Evolutionary conservation across 2,888 invertebrate genomes (phyloP).

Genomic region (Helleia helle): DNA sequence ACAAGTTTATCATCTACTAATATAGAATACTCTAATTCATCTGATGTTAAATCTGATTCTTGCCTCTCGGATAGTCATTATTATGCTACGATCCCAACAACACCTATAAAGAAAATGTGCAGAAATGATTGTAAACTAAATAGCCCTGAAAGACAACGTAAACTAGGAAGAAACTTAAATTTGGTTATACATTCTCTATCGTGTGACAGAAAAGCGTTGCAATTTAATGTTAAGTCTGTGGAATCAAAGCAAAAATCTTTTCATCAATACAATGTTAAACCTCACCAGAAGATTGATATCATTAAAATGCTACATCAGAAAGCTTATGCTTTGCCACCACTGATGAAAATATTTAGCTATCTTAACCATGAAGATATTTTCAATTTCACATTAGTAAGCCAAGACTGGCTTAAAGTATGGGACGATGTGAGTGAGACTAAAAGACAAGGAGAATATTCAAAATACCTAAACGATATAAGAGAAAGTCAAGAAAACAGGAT

Average conservation of each 20-base stretch:
- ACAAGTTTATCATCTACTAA: conserved; percentile 21
- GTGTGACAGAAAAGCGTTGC: conserved; percentile 44
- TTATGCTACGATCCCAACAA: conserved; percentile 41
- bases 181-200: conserved; percentile 53
- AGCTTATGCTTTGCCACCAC: conserved; percentile 37
- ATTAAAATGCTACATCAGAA: conserved; percentile 42
- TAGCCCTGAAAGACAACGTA: conserved; percentile 35
- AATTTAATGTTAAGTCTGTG: conserved; percentile 19
- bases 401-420: conserved; percentile 48
- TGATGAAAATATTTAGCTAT: conserved; percentile 48
- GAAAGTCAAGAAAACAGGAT: conserved; percentile 53
- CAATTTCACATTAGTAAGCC: conserved; percentile 52
- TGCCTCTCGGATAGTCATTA: conserved; percentile 14
- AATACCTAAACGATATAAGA: conserved; percentile 39
- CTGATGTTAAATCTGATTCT: conserved; percentile 5
- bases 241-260: not conserved
- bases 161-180: conserved; percentile 45
- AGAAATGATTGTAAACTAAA: conserved; percentile 41
- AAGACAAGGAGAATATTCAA: conserved; percentile 37
- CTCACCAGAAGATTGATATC: conserved; percentile 56
- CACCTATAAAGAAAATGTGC: conserved; percentile 51
- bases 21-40: conserved; percentile 13
- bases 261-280: conserved; percentile 33
- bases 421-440: conserved; percentile 36
- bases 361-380: conserved; percentile 51